Conservation (phyloP, 2,888 invertebrate genomes). For the Rhamphomyia laevipes region DNA sequence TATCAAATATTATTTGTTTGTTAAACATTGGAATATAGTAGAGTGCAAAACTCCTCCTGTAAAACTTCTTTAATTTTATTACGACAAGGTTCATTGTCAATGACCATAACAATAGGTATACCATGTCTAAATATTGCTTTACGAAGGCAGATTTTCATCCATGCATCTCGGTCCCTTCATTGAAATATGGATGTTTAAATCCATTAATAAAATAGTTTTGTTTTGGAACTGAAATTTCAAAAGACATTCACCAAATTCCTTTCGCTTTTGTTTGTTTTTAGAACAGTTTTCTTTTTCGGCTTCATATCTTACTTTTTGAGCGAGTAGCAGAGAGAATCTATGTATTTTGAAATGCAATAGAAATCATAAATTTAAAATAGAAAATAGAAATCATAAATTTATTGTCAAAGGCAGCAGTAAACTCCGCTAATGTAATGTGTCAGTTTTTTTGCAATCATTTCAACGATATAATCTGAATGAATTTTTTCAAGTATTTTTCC, state of each 20-base stretch:
- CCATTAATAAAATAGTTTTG: not conserved
- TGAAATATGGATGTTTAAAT: conserved; percentile 2
- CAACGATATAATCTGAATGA: too few species aligned
- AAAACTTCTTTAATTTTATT: not conserved
- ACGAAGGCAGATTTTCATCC: too few species aligned
- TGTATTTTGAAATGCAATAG: too few species aligned
- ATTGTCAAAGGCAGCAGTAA: too few species aligned
- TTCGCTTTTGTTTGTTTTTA: conserved; percentile 1
- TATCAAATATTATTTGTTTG: not conserved
- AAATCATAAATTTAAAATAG: too few species aligned
- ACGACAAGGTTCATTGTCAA: not conserved
- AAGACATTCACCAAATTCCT: not conserved
- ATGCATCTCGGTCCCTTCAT: not conserved
- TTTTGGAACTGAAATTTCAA: not conserved
- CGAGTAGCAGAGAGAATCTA: too few species aligned
- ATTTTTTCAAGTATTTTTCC: too few species aligned
- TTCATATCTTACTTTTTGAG: too few species aligned
- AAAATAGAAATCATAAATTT: too few species aligned
- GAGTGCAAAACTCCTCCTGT: not conserved
- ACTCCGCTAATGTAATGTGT: too few species aligned
- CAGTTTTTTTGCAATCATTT: too few species aligned
- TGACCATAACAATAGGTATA: not conserved
- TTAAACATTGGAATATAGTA: not conserved
- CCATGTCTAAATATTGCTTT: not conserved
- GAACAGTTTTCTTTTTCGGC: not conserved